Base-by-base conservation (phyloP, 1,140 invertebrate genomes). In the Nephotettix cincticeps region DNA sequence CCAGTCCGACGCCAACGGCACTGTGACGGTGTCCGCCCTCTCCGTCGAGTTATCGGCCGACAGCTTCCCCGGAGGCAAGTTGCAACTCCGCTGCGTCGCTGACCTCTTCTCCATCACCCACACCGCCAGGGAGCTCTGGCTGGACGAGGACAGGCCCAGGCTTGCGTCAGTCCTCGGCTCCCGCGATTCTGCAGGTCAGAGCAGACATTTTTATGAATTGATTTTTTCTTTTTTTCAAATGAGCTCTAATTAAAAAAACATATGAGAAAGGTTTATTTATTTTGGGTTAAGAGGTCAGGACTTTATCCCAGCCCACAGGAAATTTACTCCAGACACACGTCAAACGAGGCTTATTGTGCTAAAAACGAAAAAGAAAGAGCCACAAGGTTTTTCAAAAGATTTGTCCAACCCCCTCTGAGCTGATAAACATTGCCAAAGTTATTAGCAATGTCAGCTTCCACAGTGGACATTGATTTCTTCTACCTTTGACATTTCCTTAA, bases 141-240 rank as follows among this genome's bases (percentile, higher is more conserved):
- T 89, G 32, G 87, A 87, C 72, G 88, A 89, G 77, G 88, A 89
- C 79, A 83, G 85, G 73, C 88, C 88, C 32, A 83, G 87, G 79
- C 83, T 89, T 28, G 88, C 87, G 28, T 87, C 87, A 9, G 87
- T 89, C 32, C 81, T 89, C 11, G 51, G 68, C 19, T 56, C 68
- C 9, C 56, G 68, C 17, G 68, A 70, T 32, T 70, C 68, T 2
- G 51, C 61, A n/a, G 61, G 61, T 65, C n/a, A 43, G 69, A 25
- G 17, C n/a, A n/a, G n/a, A n/a, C n/a, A n/a, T n/a, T n/a, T n/a
- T n/a, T n/a, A n/a, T n/a, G n/a, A n/a, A n/a, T n/a, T n/a, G n/a
- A n/a, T n/a, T n/a, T n/a, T n/a, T n/a, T n/a, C n/a, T n/a, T n/a
- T n/a, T n/a, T n/a, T n/a, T n/a, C n/a, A n/a, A 43, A 43, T 11